Evolutionary conservation across 2,797 vertebrate genomes (phyloP).

Genomic region (Chiroxiphia lanceolata): DNA sequence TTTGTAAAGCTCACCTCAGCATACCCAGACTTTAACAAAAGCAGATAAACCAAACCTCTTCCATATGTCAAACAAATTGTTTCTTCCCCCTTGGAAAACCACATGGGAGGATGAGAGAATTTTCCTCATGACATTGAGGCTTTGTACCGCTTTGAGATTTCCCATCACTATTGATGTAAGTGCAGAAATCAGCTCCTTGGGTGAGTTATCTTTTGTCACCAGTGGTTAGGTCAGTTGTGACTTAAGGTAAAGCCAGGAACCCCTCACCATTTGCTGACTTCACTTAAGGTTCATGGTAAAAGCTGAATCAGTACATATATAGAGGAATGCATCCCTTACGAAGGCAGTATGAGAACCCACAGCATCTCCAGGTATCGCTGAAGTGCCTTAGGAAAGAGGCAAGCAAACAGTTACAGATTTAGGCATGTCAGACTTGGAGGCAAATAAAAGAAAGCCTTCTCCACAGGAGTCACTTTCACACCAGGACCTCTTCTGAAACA

Average conservation of each 20-base stretch:
- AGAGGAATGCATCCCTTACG: background rate
- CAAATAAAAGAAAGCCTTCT: background rate
- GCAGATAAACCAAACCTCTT: background rate
- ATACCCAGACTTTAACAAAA: background rate
- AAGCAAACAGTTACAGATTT: background rate
- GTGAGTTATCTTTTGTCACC: background rate
- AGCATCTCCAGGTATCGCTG: background rate
- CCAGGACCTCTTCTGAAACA: background rate
- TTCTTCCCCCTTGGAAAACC: background rate
- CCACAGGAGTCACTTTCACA: background rate
- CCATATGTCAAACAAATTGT: background rate
- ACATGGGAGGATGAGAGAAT: background rate
- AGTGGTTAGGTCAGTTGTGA: background rate
- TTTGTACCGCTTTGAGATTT: background rate
- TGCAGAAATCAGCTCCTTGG: background rate
- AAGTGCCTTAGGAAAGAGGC: background rate
- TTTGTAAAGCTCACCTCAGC: background rate
- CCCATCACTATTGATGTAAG: background rate
- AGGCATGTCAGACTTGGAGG: background rate
- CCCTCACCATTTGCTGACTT: background rate
- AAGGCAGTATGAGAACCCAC: background rate
- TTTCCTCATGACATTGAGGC: background rate
- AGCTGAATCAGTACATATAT: background rate
- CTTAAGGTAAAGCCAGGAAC: background rate
- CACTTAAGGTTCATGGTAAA: background rate